Evolutionary conservation across 1,140 invertebrate genomes (phyloP), one percentile per base, ranked within the genome.

Genomic region (Orius insidiosus): DNA sequence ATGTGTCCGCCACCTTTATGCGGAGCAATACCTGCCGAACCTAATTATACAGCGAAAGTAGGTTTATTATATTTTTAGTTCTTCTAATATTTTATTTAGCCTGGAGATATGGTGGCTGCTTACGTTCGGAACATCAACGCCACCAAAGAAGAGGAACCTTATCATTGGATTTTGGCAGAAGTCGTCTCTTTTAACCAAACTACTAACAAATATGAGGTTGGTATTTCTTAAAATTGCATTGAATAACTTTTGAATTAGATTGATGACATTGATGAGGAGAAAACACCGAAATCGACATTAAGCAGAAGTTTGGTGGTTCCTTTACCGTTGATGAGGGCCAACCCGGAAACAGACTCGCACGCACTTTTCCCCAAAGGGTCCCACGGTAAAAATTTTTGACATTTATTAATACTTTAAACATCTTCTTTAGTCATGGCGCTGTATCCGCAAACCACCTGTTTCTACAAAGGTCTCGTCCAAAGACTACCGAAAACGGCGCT

Each of bases 401-500:
- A 47, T 36, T 44, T 19, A 45, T 19, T 36, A 36, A 36, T 14
- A 16, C 34, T n/a, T n/a, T 16, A 45, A 51, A 47, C 37, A 32
- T 33, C 14, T 52, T 51, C 65, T 69, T 46, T 65, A 73, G 93
- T 98, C 0, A 81, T 97, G 76, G 95, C 94, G 0, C 62, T 98
- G 3, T 99, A 97, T 68, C 95, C 95, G 11, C 93, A 97, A 68
- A 98, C 95, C 0, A 98, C 95, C 0, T 98, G 94, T 60, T 98
- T 99, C 62, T 99, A 98, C 64, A 81, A 92, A 64, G 93, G 86
- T 0, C 71, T 95, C 5, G 81, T 97, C 0, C 83, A 89, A 58
- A 74, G 83, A 46, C 68, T 85, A 37, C 92, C 92, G 0, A 69
- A 72, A 36, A 78, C 76, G 4, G 79, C 81, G 7, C 75, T 74